Conservation (phyloP, 2,888 invertebrate species). For the Aleiodes leptofemur region DNA sequence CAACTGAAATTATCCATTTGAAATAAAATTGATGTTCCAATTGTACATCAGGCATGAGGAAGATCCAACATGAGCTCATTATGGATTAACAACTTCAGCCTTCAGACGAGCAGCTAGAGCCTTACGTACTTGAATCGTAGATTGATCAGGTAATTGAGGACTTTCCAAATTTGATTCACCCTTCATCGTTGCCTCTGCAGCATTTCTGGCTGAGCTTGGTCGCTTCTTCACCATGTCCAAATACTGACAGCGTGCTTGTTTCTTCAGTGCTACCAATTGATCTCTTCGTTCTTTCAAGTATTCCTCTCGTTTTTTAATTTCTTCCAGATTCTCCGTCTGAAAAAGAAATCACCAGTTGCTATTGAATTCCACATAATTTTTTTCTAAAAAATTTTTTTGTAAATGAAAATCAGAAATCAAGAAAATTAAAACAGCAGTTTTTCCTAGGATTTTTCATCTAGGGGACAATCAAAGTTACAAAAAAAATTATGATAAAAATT, state of each 20-base stretch:
- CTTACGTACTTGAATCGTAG: slow-evolving; percentile 86
- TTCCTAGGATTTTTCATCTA: too few relatives aligned
- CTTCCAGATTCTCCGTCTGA: slow-evolving; percentile 74
- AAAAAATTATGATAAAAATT: background rate
- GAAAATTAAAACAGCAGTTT: too few relatives aligned
- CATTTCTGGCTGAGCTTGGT: slow-evolving; percentile 69
- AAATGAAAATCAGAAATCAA: too few relatives aligned
- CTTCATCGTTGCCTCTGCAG: slow-evolving; percentile 69
- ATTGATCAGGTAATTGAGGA: slow-evolving; percentile 69
- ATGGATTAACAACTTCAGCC: slow-evolving; percentile 86
- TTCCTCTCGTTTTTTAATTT: slow-evolving; percentile 87
- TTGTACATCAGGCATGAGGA: background rate
- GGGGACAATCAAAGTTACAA: slow-evolving; percentile 9
- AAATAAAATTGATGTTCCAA: too few relatives aligned
- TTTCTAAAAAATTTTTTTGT: too few relatives aligned
- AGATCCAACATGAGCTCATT: slow-evolving; percentile 57
- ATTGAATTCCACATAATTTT: too few relatives aligned
- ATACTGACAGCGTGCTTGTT: slow-evolving; percentile 89
- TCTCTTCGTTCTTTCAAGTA: slow-evolving; percentile 94
- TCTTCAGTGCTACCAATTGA: slow-evolving; percentile 92
- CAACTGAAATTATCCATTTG: too few relatives aligned
- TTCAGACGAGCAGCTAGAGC: slow-evolving; percentile 90
- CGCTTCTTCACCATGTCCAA: slow-evolving; percentile 80
- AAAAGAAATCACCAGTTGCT: too few relatives aligned
- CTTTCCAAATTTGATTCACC: slow-evolving; percentile 65